phyloP scores from a whole-genome alignment of 1,140 invertebrate species.

The Zaprionus gabonicus region DNA sequence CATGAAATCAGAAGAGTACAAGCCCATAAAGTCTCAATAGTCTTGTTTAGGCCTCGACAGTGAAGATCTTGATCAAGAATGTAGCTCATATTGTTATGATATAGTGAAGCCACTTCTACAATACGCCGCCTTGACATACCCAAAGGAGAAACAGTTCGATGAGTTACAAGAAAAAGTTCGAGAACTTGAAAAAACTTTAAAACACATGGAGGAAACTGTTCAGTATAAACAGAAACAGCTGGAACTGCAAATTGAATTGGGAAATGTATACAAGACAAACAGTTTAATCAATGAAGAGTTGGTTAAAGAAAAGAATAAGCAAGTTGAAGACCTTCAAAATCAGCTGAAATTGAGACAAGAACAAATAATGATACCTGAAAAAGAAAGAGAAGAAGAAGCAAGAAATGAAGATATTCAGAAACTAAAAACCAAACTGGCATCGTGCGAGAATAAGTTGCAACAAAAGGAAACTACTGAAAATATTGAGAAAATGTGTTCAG shows the following conservation, averaged over 20 bases:
- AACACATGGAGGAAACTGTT: neutral
- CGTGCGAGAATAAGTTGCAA: neutral
- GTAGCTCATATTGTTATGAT: constrained; percentile 19
- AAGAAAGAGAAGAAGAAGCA: too few species aligned
- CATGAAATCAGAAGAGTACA: neutral
- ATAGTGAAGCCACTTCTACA: constrained; percentile 24
- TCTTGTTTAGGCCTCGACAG: neutral
- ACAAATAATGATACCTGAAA: neutral
- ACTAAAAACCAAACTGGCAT: neutral
- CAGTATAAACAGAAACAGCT: constrained; percentile 4
- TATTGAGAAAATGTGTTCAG: neutral
- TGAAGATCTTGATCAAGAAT: neutral
- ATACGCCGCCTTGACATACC: neutral
- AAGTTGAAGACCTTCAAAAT: neutral
- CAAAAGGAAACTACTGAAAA: neutral
- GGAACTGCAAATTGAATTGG: constrained; percentile 11
- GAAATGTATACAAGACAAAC: constrained; percentile 4
- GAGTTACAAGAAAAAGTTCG: neutral
- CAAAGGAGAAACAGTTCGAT: constrained; percentile 9
- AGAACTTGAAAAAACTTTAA: neutral
- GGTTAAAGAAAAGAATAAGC: constrained; percentile 4
- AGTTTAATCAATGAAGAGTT: neutral
- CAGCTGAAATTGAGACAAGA: neutral
- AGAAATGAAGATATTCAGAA: neutral
- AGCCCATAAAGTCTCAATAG: neutral